Base-by-base conservation (phyloP, 2,113 vertebrate genomes). In the Oriolus oriolus region DNA sequence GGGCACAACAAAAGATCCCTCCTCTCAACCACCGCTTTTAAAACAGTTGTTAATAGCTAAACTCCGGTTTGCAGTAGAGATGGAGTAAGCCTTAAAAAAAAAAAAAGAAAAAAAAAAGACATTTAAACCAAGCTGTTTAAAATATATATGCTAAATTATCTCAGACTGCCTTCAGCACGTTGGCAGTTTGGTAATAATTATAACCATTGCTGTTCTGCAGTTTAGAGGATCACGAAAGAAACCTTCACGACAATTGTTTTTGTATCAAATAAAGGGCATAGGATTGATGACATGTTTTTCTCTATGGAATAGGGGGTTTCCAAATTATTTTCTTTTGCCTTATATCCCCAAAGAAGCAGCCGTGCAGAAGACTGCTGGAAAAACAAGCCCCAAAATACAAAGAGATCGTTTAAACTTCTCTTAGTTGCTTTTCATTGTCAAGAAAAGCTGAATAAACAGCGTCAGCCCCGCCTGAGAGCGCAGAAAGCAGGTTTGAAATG, bases 401-500 rank as follows among this genome's bases (percentile, higher is more conserved):
- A 97, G 97, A 96, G 96, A 89, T 97, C 97, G 96, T 98, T 98
- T 98, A 98, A 98, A 98, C 97, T 98, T 98, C 96, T 98, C 97
- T 97, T 97, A 97, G 97, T 98, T 98, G 96, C 97, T 96, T 98
- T 97, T 98, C 97, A 80, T 98, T 97, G 98, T 97, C 97, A 97
- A 98, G 98, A 97, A 98, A 98, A 98, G 98, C 98, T 98, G 98
- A 98, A 98, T 97, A 98, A 99, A 98, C 98, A 98, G 96, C 97
- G 54, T 86, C 91, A 93, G 97, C 98, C 96, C 97, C 95, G 96
- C 96, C 97, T 97, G 92, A 90, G 84, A 87, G 66, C 31, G 20
- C 73, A 87, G 83, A 95, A 96, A 93, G 84, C 89, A 94, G 85
- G 90, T 93, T 94, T 94, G 88, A 87, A 81, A 44, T 76, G 95